Evolutionary conservation across 2,797 vertebrate genomes (phyloP), one percentile per base, ranked within the genome.

Genomic region (Dendrocincla fuliginosa): DNA sequence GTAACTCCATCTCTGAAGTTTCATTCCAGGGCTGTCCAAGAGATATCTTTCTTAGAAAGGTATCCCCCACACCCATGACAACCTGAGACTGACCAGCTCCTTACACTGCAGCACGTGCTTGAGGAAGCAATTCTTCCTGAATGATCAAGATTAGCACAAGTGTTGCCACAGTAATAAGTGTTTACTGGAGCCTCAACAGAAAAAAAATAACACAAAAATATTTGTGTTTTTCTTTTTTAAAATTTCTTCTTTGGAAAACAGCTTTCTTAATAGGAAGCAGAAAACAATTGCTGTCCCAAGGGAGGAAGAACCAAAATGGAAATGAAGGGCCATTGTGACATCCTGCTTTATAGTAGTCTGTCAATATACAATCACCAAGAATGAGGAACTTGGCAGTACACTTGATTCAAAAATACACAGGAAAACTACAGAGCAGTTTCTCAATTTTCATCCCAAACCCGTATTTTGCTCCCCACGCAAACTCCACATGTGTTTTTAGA

Each of bases 301-400:
- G 84, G 95, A 96, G 93, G 95, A 96, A 96, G 92, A 91, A 63
- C 87, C 53, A 92, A 91, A 95, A 94, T 89, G 94, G 93, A 94
- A 93, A 84, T 92, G 95, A 92, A 96, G 90, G 91, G 61, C 92
- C 89, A 93, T 9, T 42, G 84, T 86, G 85, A 96, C 91, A 94
- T 97, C 95, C 94, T 95, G 95, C 93, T 90, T 81, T 71, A 15
- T 49, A 86, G 83, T n/a, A 77, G 42, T 17, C 67, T 87, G 75
- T 65, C 92, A 96, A 92, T 91, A 81, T 14, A 68, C 55, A 89
- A 91, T 79, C 85, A 94, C 81, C 78, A 85, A 79, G 81, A 92
- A 82, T 44, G 32, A 86, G 89, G 81, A 90, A 89, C 90, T 90
- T 93, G 75, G 94, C 90, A 92, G 63, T 37, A 52, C 12, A 24